Conservation (phyloP, 2,888 invertebrate species). For the Parapristionchus giblindavisi region DNA sequence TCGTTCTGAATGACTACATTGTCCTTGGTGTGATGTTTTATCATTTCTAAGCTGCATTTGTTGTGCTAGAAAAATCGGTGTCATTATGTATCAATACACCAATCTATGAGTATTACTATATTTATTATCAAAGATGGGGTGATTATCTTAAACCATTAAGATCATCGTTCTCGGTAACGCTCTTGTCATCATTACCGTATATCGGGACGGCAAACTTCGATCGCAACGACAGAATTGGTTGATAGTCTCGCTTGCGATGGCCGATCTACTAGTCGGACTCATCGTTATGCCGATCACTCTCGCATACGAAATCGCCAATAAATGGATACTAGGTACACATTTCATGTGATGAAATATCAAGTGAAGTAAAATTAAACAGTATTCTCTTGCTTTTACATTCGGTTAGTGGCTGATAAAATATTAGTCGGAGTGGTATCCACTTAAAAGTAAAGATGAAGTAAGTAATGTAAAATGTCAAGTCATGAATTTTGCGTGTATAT, state of each 20-base stretch:
- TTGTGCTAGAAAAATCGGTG: no score
- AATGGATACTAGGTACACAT: constrained; percentile 71
- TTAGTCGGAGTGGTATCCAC: neutral
- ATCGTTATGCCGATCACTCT: constrained; percentile 73
- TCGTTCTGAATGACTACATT: no score
- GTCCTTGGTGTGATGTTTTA: no score
- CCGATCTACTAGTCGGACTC: constrained; percentile 71
- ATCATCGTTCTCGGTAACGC: constrained; percentile 67
- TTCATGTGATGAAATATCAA: no score
- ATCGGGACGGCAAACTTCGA: constrained; percentile 65
- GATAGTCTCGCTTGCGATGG: constrained; percentile 70
- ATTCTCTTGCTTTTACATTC: no score
- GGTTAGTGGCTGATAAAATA: no score
- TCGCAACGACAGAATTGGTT: constrained; percentile 73
- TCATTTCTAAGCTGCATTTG: no score
- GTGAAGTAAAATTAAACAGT: no score
- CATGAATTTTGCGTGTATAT: neutral
- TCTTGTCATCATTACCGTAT: constrained; percentile 67
- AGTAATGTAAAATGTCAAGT: neutral
- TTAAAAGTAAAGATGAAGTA: neutral
- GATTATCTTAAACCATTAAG: no score
- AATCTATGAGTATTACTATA: neutral
- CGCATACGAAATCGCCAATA: constrained; percentile 73
- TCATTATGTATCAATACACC: no score
- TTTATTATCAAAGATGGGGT: neutral